A percentile compares a stretch with the other conserved stretches of the same genome.
Evolutionary conservation across 2,113 vertebrate genomes (phyloP).

Genomic region (Apaloderma vittatum): DNA sequence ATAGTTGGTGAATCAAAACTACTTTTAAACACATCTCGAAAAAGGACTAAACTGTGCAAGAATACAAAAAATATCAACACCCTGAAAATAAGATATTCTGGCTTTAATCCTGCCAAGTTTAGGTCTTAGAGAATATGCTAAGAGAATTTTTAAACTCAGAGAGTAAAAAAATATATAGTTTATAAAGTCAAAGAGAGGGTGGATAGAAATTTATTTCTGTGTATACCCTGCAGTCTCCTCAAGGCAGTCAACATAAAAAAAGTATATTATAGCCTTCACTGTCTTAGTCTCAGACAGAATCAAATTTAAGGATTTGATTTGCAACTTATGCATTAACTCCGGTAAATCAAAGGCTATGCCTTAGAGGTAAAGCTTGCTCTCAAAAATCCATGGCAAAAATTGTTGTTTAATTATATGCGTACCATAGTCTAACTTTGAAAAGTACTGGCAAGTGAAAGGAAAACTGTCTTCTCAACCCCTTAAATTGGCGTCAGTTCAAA

Average conservation of each 20-base stretch:
- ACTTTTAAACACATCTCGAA: background rate
- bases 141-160: background rate
- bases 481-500: slow-evolving; percentile 17
- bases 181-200: background rate
- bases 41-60: background rate
- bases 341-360: background rate
- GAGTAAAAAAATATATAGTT: background rate
- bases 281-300: background rate
- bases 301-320: background rate
- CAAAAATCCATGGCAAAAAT: background rate
- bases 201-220: fast-evolving
- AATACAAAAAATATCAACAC: background rate
- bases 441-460: background rate
- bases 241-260: background rate
- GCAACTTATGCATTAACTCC: background rate
- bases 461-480: background rate
- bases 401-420: background rate
- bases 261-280: background rate
- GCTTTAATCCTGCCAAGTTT: background rate
- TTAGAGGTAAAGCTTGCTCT: background rate
- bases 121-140: background rate
- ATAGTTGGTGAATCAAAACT: background rate
- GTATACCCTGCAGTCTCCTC: background rate
- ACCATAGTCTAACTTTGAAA: slow-evolving; percentile 13
- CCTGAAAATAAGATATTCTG: background rate